A percentile compares a stretch with the other conserved stretches of the same genome.
These are phyloP conservation scores for Percopsis transmontana DNA, from an alignment of 2,113 vertebrate genomes.

Conservation along the genomic window DNA sequence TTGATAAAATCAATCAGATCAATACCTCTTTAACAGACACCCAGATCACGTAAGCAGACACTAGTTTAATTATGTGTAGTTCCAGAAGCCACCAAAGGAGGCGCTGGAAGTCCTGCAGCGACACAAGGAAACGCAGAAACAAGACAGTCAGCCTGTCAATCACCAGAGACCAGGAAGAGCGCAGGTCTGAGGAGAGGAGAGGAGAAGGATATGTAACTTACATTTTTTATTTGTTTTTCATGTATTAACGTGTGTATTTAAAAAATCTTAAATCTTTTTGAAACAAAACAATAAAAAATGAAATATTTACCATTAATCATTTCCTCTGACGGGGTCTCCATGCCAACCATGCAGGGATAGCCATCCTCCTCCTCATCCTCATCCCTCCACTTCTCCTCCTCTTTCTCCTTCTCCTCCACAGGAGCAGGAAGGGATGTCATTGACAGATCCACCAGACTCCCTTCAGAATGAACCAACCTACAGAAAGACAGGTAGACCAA, in stretches of 20 bases:
- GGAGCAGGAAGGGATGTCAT: conserved; percentile 74
- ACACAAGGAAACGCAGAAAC: conserved; percentile 89
- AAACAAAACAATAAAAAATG: too few species aligned
- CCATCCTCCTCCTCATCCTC: conserved; percentile 20
- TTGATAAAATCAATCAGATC: neutral
- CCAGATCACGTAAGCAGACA: conserved; percentile 94
- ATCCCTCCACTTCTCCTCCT: conserved; percentile 16
- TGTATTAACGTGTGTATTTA: too few species aligned
- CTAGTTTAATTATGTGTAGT: conserved; percentile 91
- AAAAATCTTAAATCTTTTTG: too few species aligned
- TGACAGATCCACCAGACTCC: conserved; percentile 89
- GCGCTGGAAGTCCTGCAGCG: conserved; percentile 89
- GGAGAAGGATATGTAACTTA: neutral
- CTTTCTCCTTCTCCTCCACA: conserved; percentile 37
- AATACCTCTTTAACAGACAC: conserved; percentile 87
- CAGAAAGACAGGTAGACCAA: conserved; percentile 47
- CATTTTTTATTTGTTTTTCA: too few species aligned
- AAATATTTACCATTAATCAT: too few species aligned
- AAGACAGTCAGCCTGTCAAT: conserved; percentile 92
- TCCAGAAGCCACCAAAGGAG: conserved; percentile 95
- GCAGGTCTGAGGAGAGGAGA: conserved; percentile 72
- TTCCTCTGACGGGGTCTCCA: conserved; percentile 44
- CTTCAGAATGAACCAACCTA: conserved; percentile 92
- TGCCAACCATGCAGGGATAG: conserved; percentile 38
- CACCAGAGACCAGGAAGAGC: conserved; percentile 90